Conservation (phyloP, 2,797 vertebrate species). For the Danio jaintianensis region DNA sequence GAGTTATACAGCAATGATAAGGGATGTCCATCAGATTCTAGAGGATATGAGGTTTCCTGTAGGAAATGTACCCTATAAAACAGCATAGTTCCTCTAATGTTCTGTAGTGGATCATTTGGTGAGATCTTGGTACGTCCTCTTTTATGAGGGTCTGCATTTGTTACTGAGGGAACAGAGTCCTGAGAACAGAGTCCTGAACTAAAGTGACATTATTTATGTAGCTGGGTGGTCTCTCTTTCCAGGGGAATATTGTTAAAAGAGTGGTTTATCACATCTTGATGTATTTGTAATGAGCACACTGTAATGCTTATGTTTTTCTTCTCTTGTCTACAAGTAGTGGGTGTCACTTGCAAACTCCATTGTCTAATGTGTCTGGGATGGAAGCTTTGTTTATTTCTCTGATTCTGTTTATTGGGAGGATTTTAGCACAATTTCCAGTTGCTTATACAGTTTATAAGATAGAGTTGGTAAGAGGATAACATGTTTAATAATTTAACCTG, state of each 20-base stretch:
- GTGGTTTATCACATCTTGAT: constrained; percentile 7
- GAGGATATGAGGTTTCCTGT: not conserved
- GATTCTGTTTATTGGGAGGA: constrained; percentile 5
- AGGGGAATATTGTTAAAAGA: constrained; percentile 14
- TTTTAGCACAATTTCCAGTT: not conserved
- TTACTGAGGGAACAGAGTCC: constrained; percentile 6
- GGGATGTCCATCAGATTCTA: not conserved
- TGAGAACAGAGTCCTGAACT: constrained; percentile 2
- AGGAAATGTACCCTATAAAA: constrained; percentile 15
- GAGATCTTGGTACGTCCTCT: constrained; percentile 24
- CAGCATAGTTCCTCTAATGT: not conserved
- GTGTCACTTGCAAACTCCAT: not conserved
- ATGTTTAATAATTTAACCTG: too few relatives aligned
- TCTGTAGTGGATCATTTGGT: constrained; percentile 4
- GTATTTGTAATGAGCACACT: constrained; percentile 11
- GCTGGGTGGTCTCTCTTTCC: constrained; percentile 30
- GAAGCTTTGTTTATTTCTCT: not conserved
- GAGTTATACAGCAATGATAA: not conserved
- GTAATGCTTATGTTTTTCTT: not conserved
- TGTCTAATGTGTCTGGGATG: not conserved
- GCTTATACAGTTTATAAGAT: not conserved
- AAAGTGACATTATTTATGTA: constrained; percentile 18
- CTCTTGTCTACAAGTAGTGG: not conserved
- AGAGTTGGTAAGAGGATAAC: too few relatives aligned
- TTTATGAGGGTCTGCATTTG: constrained; percentile 25